phyloP scores from a whole-genome alignment of 2,797 vertebrate species.

The Molossus alvarezi region DNA sequence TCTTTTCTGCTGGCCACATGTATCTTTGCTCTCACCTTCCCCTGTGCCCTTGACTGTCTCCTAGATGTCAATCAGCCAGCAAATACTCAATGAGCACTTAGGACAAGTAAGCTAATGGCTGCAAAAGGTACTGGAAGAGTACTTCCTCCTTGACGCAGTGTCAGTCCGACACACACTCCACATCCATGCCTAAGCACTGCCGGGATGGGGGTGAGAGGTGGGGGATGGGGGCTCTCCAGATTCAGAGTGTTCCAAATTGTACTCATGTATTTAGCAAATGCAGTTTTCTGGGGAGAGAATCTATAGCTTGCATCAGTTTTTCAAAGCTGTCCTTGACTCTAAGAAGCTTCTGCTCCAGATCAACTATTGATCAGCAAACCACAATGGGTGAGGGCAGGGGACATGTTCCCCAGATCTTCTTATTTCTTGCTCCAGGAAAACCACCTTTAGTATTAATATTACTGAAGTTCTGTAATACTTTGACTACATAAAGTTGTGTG shows the following conservation, averaged over 20 bases:
- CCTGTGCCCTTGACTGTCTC: not conserved
- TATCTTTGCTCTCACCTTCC: not conserved
- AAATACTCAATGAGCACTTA: not conserved
- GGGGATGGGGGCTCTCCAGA: not conserved
- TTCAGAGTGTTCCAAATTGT: not conserved
- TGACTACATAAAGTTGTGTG: not conserved
- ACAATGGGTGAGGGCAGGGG: not conserved
- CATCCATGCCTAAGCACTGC: not conserved
- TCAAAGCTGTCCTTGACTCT: not conserved
- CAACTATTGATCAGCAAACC: not conserved
- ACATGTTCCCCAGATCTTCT: not conserved
- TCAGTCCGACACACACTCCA: not conserved
- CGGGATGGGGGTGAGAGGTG: not conserved
- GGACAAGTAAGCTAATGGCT: not conserved
- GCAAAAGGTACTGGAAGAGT: not conserved
- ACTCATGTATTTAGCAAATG: not conserved
- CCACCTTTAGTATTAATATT: slow-evolving; percentile 39
- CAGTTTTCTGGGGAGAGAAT: slow-evolving; percentile 7
- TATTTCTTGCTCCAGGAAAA: slow-evolving; percentile 26
- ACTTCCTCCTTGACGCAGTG: not conserved
- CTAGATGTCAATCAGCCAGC: not conserved
- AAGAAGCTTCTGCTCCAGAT: not conserved
- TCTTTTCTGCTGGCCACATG: not conserved
- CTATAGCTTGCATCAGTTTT: not conserved
- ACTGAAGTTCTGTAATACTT: slow-evolving; percentile 7